A percentile compares a stretch with the other conserved stretches of the same genome.
Conservation (phyloP, 30 jellyfish, hydroid and myxozoan genomes). For the Calvadosia cruxmelitensis region DNA sequence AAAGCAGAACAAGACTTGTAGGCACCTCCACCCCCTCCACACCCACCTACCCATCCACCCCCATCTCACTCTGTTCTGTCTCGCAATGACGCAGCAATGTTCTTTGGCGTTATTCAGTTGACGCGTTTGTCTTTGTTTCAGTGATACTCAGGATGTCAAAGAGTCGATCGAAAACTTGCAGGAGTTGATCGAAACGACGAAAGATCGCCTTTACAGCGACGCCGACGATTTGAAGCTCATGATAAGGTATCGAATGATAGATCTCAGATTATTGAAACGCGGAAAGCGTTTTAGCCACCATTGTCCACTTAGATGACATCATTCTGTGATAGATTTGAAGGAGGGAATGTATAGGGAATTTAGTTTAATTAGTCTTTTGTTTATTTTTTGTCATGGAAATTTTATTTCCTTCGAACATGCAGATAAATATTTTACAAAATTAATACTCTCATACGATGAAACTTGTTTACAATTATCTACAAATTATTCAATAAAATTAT, state of each 20-base stretch:
- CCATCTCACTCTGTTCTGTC: not conserved
- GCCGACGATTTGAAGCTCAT: constrained; percentile 77
- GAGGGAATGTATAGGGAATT: no score
- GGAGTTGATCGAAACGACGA: constrained; percentile 72
- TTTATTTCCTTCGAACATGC: not conserved
- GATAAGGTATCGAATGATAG: constrained; percentile 76
- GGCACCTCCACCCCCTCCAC: no score
- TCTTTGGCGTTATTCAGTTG: no score
- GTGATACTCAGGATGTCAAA: constrained; percentile 19
- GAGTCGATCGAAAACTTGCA: constrained; percentile 54
- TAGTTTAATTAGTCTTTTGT: no score
- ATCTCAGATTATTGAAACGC: no score
- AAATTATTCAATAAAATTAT: no score
- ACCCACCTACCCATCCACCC: not conserved
- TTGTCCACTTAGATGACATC: no score
- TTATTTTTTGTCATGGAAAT: not conserved
- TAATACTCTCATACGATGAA: not conserved
- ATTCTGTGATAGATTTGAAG: no score
- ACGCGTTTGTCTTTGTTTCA: not conserved
- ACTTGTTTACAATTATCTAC: no score
- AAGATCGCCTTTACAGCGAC: constrained; percentile 71
- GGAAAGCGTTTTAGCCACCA: no score
- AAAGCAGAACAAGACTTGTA: not conserved
- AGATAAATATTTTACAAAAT: not conserved
- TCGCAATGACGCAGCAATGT: no score